Base-by-base conservation (phyloP, 2,888 invertebrate genomes). In the Heliconius cydno region DNA sequence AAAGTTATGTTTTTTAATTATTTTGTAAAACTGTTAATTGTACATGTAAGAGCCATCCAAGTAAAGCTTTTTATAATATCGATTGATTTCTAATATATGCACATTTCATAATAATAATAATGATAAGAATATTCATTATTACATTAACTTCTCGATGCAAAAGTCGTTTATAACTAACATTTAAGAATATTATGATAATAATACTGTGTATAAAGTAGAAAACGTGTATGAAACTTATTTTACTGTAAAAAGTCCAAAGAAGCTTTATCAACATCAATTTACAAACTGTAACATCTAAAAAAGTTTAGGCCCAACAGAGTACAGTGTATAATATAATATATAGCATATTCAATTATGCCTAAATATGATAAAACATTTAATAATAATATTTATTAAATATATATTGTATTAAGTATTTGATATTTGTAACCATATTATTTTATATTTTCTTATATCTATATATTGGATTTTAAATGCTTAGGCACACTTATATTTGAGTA, bases 201-300 rank as follows among this genome's bases (percentile, higher is more conserved):
- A 91, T 89, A 92, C 90, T 90, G 89, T 92, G 90, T 88, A 92
- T 90, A 70, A 92, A 90, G 90, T 93, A 91, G 88, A 92, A 91
- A 87, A 80, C 80, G 78, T 79, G 76, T 76, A 72, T 38, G 57
- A 73, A 78, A 81, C 85, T 86, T 84, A 82, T 72, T 81, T 78
- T 72, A 80, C 79, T 77, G 57, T 75, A 65, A 75, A 65, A 46
- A 41, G 12, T 22, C 13, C 65, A 75, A 46, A 75, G 65, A 75
- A 65, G 46, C 15, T 75, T 46, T 41, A 41, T 41, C 4, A 66
- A 41, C 10, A 28, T 41, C 5, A 28, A 22, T 41, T 41, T 65
- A 38, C 28, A n/a, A 75, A 75, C 10, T 75, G 28, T 65, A 65
- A 75, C 28, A 46, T 38, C 25, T 25, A 46, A 41, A 38, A n/a